Conservation (phyloP, 2,113 vertebrate genomes). For the Eidolon helvum region DNA sequence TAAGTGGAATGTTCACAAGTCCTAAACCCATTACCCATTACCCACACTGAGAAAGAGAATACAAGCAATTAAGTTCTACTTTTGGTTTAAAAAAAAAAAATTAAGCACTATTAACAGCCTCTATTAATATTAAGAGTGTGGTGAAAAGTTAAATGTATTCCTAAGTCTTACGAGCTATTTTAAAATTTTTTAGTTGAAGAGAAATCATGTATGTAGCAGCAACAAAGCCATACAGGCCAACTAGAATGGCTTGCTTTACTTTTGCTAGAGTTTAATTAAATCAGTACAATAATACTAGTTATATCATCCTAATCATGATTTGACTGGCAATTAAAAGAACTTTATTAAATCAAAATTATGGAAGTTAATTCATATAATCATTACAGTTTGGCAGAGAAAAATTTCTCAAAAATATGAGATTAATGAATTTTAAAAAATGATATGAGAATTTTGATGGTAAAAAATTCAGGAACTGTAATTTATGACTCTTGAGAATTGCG, state of each 20-base stretch:
- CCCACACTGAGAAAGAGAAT: neutral
- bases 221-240: neutral
- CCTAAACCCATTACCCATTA: neutral
- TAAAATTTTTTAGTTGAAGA: neutral
- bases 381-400: neutral
- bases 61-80: neutral
- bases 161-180: neutral
- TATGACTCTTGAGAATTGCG: neutral
- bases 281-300: neutral
- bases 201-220: constrained; percentile 12
- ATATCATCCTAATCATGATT: neutral
- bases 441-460: neutral
- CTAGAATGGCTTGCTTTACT: neutral
- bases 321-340: neutral
- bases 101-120: neutral
- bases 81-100: neutral
- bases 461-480: neutral
- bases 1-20: neutral
- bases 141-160: constrained; percentile 34
- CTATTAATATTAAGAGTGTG: constrained; percentile 23
- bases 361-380: neutral
- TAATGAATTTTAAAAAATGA: neutral
- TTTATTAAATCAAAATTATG: constrained; percentile 24
- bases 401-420: neutral
- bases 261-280: constrained; percentile 17